Evolutionary conservation across 2,113 vertebrate species (phyloP).

Genomic region (Mus spicilegus): DNA sequence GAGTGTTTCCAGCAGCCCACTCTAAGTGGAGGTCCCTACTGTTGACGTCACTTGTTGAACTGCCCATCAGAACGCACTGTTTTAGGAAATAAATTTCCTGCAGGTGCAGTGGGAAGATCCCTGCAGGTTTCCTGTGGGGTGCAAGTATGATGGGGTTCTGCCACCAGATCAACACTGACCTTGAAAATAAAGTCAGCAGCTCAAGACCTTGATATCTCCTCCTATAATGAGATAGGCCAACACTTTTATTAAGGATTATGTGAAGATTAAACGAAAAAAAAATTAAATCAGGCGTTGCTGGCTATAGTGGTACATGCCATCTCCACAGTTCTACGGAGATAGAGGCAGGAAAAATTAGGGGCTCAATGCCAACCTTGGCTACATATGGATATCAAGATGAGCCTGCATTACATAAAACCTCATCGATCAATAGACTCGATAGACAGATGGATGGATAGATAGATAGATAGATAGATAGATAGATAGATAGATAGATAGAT

Average conservation of each 20-base stretch:
- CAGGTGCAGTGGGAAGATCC: background rate
- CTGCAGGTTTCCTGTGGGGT: background rate
- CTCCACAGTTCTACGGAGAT: background rate
- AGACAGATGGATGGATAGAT: background rate
- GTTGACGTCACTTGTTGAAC: background rate
- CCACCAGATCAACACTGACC: background rate
- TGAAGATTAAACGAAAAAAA: background rate
- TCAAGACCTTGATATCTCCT: background rate
- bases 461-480: background rate
- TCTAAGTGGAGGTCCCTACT: background rate
- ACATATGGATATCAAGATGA: background rate
- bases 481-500: background rate
- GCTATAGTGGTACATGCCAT: background rate
- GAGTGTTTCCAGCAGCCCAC: background rate
- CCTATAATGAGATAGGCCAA: background rate
- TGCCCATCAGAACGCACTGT: background rate
- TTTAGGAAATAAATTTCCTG: background rate
- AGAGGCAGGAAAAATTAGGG: background rate
- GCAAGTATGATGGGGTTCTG: rapidly evolving
- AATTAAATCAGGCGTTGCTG: background rate
- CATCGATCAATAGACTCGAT: background rate
- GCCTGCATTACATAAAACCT: background rate
- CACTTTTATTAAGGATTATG: background rate
- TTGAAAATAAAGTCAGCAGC: background rate
- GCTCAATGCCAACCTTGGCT: background rate